Evolutionary conservation across 92 coral and sea anemone species (phyloP), one percentile per base, ranked within the genome.

Genomic region (Pocillopora meandrina): DNA sequence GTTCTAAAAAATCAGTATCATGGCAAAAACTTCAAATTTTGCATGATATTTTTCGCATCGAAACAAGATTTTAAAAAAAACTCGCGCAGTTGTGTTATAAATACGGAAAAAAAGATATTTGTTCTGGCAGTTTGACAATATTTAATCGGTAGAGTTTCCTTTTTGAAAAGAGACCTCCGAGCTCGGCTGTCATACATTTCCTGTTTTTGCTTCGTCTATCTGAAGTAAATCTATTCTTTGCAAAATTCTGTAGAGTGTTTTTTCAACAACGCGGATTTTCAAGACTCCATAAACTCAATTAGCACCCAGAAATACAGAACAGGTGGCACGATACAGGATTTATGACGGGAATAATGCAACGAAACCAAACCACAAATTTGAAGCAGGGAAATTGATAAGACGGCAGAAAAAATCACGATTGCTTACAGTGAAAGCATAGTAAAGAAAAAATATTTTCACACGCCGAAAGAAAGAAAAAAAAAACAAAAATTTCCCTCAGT

Each of bases 251-350:
- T 12, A 23, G 33, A 60, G 57, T 17, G 61, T 66, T 61, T 71
- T 71, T 61, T 66, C 82, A 56, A 26, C 20, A 17, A 55, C 47
- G 60, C 72, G 36, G 67, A 57, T 60, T 15, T 65, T 21, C 77
- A 33, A 64, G 78, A 84, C 76, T 74, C 77, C 65, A 42, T 71
- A n/a, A n/a, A 70, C 75, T 71, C 71, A 49, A 88, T 62, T 81
- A 65, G 58, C 65, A 76, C 42, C 83, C 20, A 68, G 79, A 52
- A 57, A 58, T 79, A 34, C 71, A 12, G 70, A 26, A 71, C 89
- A 89, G 92, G 89, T 89, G 92, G 86, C 61, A 58, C 71, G 68
- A 31, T 79, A 74, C 71, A 74, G 74, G 68, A 85, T 72, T 75
- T 82, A 82, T 26, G 64, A 2, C 52, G 69, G 47, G 36, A 76